Conservation (phyloP, 2,888 invertebrate genomes). For the Junonia oenone region DNA sequence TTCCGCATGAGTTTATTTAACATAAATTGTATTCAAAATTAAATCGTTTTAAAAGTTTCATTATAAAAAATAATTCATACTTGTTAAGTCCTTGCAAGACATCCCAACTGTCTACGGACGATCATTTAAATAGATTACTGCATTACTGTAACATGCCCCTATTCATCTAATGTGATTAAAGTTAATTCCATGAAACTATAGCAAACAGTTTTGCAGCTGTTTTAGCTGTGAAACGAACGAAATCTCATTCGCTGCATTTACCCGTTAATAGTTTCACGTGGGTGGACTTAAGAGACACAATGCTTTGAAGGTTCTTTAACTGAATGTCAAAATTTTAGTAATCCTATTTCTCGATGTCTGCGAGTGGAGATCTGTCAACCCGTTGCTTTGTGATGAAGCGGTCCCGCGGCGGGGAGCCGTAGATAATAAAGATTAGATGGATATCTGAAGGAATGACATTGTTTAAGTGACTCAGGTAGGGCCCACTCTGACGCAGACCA, state of each 20-base stretch:
- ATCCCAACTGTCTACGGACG: no score
- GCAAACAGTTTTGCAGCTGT: slow-evolving; percentile 9
- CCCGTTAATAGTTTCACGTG: slow-evolving; percentile 21
- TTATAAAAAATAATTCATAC: no score
- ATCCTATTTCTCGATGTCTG: slow-evolving; percentile 65
- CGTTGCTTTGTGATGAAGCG: slow-evolving; percentile 74
- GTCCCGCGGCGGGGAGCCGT: slow-evolving; percentile 60
- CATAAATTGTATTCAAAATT: no score
- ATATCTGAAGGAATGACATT: slow-evolving; percentile 70
- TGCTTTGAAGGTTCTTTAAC: slow-evolving; percentile 43
- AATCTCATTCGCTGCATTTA: slow-evolving; percentile 36
- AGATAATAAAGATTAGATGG: slow-evolving; percentile 75
- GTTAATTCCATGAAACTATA: slow-evolving; percentile 51
- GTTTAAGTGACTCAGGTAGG: slow-evolving; percentile 69
- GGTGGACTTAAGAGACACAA: slow-evolving; percentile 43
- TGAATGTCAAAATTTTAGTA: slow-evolving; percentile 59
- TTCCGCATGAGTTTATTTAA: no score
- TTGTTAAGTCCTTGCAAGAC: no score
- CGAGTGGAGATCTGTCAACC: slow-evolving; percentile 75
- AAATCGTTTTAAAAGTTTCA: no score
- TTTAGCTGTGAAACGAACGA: slow-evolving; percentile 51
- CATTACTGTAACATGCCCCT: slow-evolving; percentile 30
- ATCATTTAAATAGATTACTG: slow-evolving; percentile 11
- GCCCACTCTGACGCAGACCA: slow-evolving; percentile 31
- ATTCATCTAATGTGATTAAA: slow-evolving; percentile 58